These are phyloP conservation scores for Ichneumon xanthorius DNA, from an alignment of 2,888 invertebrate species.

Conservation along the genomic window DNA sequence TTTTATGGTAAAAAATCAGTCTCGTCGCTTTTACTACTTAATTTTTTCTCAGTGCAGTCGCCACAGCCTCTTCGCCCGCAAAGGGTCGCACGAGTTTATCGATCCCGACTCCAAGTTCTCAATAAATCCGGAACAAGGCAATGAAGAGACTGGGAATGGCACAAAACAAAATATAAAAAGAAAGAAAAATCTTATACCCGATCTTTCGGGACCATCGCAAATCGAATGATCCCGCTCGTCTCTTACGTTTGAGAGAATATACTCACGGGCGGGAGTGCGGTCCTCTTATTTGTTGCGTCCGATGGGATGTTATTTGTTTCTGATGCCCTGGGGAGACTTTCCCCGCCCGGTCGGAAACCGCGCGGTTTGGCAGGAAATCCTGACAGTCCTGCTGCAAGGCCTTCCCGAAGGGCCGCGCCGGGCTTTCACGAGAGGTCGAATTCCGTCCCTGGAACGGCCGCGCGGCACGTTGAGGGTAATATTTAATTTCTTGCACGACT, in stretches of 20 bases:
- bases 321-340: conserved; percentile 72
- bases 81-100: background rate
- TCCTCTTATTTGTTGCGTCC: conserved; percentile 76
- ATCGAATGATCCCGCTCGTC: conserved; percentile 61
- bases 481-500: conserved; percentile 83
- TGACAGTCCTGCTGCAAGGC: conserved; percentile 34
- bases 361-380: conserved; percentile 45
- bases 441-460: conserved; percentile 68
- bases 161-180: background rate
- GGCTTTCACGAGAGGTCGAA: conserved; percentile 69
- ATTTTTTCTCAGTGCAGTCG: background rate
- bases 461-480: conserved; percentile 75
- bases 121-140: background rate
- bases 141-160: background rate
- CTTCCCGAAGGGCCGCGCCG: conserved; percentile 46
- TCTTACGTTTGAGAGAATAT: conserved; percentile 52
- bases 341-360: conserved; percentile 27
- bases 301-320: conserved; percentile 77
- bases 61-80: background rate
- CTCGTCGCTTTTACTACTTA: too few species aligned
- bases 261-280: conserved; percentile 48
- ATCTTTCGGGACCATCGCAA: conserved; percentile 25
- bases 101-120: background rate
- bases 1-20: too few species aligned
- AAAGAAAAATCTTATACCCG: background rate